Conservation (phyloP, 2,888 invertebrate species). For the Spodoptera littoralis region DNA sequence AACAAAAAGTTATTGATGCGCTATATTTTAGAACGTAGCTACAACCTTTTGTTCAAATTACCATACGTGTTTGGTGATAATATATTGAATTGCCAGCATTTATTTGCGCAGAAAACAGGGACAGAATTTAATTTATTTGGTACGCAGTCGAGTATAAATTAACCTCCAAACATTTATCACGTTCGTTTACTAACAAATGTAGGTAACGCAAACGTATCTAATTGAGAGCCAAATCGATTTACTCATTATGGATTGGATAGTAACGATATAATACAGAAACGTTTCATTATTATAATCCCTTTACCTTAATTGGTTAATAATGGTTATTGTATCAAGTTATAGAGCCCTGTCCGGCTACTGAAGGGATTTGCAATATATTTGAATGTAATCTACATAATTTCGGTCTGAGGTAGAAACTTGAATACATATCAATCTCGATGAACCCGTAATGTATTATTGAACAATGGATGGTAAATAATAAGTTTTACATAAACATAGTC, state of each 20-base stretch:
- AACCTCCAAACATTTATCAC: not conserved
- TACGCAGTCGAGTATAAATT: not conserved
- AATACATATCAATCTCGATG: slow-evolving; percentile 35
- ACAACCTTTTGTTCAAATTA: slow-evolving; percentile 7
- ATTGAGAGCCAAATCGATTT: slow-evolving; percentile 9
- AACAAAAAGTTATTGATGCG: slow-evolving; percentile 3
- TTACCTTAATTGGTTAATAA: slow-evolving; percentile 27
- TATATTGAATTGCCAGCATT: slow-evolving; percentile 15
- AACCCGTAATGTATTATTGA: slow-evolving; percentile 39
- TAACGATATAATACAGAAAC: slow-evolving; percentile 4
- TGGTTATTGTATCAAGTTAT: slow-evolving; percentile 15
- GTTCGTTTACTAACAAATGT: too few species aligned
- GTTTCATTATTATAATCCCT: slow-evolving; percentile 3
- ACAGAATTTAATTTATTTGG: slow-evolving; percentile 12
- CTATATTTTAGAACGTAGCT: slow-evolving; percentile 11
- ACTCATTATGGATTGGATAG: slow-evolving; percentile 3
- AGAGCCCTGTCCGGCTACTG: slow-evolving; percentile 13
- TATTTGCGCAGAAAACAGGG: slow-evolving; percentile 15
- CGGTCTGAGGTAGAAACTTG: slow-evolving; percentile 17
- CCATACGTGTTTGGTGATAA: not conserved
- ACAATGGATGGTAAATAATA: slow-evolving; percentile 4
- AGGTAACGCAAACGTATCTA: too few species aligned
- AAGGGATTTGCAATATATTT: slow-evolving; percentile 30
- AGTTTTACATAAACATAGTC: not conserved
- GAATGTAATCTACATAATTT: slow-evolving; percentile 48